Percentiles rank a stretch among this genome's conserved stretches.
phyloP scores from a whole-genome alignment of 2,888 invertebrate species.

The Gandaritis pyraliata region DNA sequence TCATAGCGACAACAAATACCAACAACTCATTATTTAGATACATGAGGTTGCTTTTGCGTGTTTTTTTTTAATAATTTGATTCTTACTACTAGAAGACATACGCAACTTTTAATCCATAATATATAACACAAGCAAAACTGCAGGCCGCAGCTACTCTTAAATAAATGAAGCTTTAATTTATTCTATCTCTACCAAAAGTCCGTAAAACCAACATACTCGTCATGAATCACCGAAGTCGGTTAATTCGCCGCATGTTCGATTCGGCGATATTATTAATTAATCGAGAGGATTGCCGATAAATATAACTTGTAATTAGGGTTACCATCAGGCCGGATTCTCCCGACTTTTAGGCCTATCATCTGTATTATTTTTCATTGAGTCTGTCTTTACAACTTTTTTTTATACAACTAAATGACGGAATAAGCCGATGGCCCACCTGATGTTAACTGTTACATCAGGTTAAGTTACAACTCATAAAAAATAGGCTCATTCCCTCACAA shows the following conservation, averaged over 20 bases:
- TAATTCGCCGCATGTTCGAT: slow-evolving; percentile 42
- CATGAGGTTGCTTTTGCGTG: no score
- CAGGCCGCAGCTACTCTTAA: no score
- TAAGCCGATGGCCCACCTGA: no score
- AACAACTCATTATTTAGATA: neutral
- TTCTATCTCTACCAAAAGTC: slow-evolving; percentile 3
- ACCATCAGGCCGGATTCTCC: neutral
- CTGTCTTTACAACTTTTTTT: no score
- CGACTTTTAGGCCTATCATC: neutral
- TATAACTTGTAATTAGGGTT: slow-evolving; percentile 15
- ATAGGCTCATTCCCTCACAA: no score
- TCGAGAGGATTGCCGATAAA: slow-evolving; percentile 42
- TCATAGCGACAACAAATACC: neutral
- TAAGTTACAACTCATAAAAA: no score
- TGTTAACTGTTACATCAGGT: no score
- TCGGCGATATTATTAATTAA: slow-evolving; percentile 46
- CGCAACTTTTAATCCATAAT: neutral
- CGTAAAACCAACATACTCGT: slow-evolving; percentile 24
- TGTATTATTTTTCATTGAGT: neutral
- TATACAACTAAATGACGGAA: no score
- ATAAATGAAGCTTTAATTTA: neutral
- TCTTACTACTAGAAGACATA: no score
- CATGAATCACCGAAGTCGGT: slow-evolving; percentile 40
- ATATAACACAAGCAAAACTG: no score
- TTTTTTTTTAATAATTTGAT: no score